Evolutionary conservation across 2,113 vertebrate genomes (phyloP), one percentile per base, ranked within the genome.

Genomic region (Sander lucioperca): DNA sequence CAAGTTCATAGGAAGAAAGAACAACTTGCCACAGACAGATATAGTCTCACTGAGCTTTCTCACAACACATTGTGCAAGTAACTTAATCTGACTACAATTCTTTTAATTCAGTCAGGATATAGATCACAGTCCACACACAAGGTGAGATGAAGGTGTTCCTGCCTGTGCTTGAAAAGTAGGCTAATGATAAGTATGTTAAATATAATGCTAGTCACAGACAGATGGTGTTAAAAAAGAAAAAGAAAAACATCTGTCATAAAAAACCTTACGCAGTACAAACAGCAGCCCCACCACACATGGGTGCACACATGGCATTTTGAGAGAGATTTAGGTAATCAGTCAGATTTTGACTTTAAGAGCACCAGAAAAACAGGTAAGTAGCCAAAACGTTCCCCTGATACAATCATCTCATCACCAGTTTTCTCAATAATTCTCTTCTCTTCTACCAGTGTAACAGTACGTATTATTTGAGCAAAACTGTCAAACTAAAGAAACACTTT

Each of bases 281-380:
- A 68, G 68, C 51, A 69, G 67, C 36, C 23, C 14, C 18, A 39
- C 1, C 54, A 23, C 82, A 82, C 69, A 64, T 65, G 73, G 5
- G 10, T 16, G 27, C 18, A 62, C 65, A 51, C 50, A 51, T 54
- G 73, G 74, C 53, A 62, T 54, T 21, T 47, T 62, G 36, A 57
- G 23, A 77, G 68, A 66, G 82, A 81, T 85, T 77, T 12, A 71
- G 53, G 75, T 53, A 45, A 69, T 74, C 68, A 59, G 71, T 36
- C 65, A 51, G 39, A 72, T 57, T 77, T 39, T 74, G 43, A 77
- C 57, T 63, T 68, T 66, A 70, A 72, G 13, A 61, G 36, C 57
- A 43, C 2, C 66, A 79, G 25, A 45, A 23, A 25, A 21, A 5
- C 39, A 11, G 9, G 15, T 10, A 13, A 1, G 0, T 1, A 27